These are phyloP conservation scores for Umimayanthus kanabou DNA, from an alignment of 92 coral and sea anemone genomes.

Conservation along the genomic window DNA sequence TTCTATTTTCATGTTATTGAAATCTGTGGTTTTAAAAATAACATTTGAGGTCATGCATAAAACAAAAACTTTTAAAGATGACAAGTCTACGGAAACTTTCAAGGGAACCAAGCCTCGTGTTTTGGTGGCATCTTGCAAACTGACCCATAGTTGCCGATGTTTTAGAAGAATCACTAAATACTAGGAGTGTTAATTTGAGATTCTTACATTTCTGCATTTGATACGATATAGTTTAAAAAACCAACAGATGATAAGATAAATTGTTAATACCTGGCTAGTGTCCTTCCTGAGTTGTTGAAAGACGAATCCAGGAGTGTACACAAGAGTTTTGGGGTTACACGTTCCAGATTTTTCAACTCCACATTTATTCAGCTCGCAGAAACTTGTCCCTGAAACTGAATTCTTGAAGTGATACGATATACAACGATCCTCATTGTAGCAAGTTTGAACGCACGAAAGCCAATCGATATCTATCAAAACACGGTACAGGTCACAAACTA, in stretches of 20 bases:
- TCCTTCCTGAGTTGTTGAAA: background rate
- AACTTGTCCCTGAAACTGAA: background rate
- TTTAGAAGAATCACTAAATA: too few species aligned
- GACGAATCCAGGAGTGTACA: constrained; percentile 4
- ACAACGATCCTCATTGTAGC: background rate
- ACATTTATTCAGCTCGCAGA: background rate
- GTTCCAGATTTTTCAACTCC: background rate
- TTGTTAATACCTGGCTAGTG: background rate
- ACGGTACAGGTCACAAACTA: background rate
- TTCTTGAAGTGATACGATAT: constrained; percentile 14
- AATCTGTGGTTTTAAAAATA: too few species aligned
- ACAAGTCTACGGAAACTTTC: too few species aligned
- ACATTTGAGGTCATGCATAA: too few species aligned
- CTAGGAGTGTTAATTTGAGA: background rate
- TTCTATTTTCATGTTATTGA: too few species aligned
- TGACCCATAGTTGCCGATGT: too few species aligned
- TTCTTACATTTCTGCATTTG: background rate
- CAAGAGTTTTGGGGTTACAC: background rate
- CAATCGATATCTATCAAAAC: constrained; percentile 2
- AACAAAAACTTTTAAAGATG: too few species aligned
- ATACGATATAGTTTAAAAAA: background rate
- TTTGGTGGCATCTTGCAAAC: too few species aligned
- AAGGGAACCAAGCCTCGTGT: too few species aligned
- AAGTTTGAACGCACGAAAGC: constrained; percentile 10
- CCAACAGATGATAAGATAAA: background rate